Evolutionary conservation across 1,140 invertebrate genomes (phyloP).

Genomic region (Psilanteris sp.): DNA sequence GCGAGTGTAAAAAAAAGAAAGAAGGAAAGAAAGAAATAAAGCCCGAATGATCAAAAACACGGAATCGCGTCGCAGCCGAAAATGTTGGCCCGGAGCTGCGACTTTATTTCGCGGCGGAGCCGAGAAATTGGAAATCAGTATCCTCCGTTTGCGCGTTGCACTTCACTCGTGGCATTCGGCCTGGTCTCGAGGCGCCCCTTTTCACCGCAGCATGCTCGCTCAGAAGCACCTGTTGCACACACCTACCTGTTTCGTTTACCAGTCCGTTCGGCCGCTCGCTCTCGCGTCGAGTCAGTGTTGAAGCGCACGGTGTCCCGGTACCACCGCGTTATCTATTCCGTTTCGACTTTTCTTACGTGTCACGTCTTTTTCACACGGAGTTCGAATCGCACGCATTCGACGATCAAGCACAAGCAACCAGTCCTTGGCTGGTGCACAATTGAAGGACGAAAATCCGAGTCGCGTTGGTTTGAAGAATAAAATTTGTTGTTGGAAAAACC

Average conservation of each 20-base stretch:
- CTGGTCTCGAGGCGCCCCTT: conserved; percentile 24
- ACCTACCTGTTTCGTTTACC: conserved; percentile 72
- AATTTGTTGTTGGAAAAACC: too few relatives aligned
- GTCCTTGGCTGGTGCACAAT: too few relatives aligned
- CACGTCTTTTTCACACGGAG: too few relatives aligned
- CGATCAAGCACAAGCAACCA: too few relatives aligned
- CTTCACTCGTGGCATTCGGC: conserved; percentile 24
- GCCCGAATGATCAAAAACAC: too few relatives aligned
- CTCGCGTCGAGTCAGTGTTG: too few relatives aligned
- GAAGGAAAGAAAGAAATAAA: too few relatives aligned
- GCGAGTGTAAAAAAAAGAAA: too few relatives aligned
- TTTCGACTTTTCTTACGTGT: conserved; percentile 19
- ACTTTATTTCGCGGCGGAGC: conserved; percentile 5
- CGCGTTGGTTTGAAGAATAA: too few relatives aligned
- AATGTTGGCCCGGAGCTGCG: not conserved
- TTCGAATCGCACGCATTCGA: too few relatives aligned
- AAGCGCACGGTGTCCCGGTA: conserved; percentile 67
- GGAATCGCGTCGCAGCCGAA: conserved; percentile 5
- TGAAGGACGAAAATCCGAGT: too few relatives aligned
- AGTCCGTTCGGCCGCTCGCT: too few relatives aligned
- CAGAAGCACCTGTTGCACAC: conserved; percentile 77
- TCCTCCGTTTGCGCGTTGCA: conserved; percentile 18
- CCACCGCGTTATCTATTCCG: conserved; percentile 9
- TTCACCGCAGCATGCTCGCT: conserved; percentile 24
- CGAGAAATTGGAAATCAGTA: conserved; percentile 44